Evolutionary conservation across 2,113 vertebrate species (phyloP), one percentile per base, ranked within the genome.

Genomic region (Smithornis capensis): DNA sequence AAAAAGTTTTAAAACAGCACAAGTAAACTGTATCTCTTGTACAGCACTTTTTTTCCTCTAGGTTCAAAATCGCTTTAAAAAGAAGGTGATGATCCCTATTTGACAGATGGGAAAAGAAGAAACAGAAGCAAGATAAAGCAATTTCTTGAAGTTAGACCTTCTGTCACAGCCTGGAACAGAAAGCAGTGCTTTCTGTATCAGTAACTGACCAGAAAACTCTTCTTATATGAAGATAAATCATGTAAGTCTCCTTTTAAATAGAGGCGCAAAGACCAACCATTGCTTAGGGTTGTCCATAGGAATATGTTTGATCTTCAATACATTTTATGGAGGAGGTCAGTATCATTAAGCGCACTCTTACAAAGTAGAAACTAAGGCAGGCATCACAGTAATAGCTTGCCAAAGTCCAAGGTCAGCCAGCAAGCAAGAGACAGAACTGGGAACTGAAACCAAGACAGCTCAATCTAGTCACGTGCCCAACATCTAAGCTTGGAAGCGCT

Each of bases 391-490:
- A 14, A 33, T 3, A 11, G 45, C 64, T 65, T 37, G 76, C 24
- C 55, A 7, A 13, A 28, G 53, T 28, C 62, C 42, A 37, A 81
- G 74, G 75, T 40, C 75, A 83, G 49, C 8, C 55, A 60, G 59
- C 19, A 25, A 37, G 37, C 0, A 0, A 76, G 53, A 1, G 29
- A 37, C 25, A 35, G 62, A 42, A 37, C 67, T 38, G 35, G 38
- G 33, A 83, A 52, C 37, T 25, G 56, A 69, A 83, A 76, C 25
- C 55, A 44, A 38, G 49, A 37, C 47, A 63, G 31, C 37, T 67
- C 42, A 29, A 18, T 7, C 25, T 33, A 40, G 63, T 9, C 86
- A 21, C 1, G 4, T 6, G 53, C 40, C 44, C 47, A 33, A 55
- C 14, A n/a, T 3, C 60, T 55, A 35, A 80, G 31, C 55, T 71